A percentile compares a stretch with the other conserved stretches of the same genome.
Evolutionary conservation across 92 coral and sea anemone species (phyloP).

Genomic region (Phenganax marumi): DNA sequence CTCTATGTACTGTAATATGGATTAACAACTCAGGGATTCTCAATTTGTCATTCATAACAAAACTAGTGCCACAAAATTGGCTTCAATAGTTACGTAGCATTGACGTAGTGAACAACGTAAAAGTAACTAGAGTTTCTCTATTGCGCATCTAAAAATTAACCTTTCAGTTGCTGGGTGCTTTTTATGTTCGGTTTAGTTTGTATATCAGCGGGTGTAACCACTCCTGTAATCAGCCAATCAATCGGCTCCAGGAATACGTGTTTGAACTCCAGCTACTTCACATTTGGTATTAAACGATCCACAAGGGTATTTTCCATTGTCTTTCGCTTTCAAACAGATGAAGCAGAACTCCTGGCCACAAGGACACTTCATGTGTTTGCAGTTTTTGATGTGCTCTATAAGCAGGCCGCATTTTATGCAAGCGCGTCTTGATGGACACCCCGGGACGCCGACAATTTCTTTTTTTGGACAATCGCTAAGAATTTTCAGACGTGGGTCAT

Average conservation of each 20-base stretch:
- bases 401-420: constrained; percentile 73
- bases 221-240: background rate
- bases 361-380: constrained; percentile 82
- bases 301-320: constrained; percentile 47
- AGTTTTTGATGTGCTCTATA: constrained; percentile 69
- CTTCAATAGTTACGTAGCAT: too few species aligned
- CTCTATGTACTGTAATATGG: too few species aligned
- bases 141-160: too few species aligned
- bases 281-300: constrained; percentile 65
- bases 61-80: too few species aligned
- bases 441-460: constrained; percentile 65
- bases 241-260: constrained; percentile 63
- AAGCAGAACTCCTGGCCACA: constrained; percentile 79
- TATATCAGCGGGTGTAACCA: too few species aligned
- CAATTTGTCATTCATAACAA: too few species aligned
- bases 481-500: constrained; percentile 74
- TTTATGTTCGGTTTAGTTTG: too few species aligned
- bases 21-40: too few species aligned
- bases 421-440: constrained; percentile 80
- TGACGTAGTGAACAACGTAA: too few species aligned
- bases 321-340: constrained; percentile 68
- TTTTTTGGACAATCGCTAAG: constrained; percentile 65
- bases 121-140: too few species aligned
- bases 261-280: constrained; percentile 65
- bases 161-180: too few species aligned